Evolutionary conservation across 2,113 vertebrate species (phyloP).

Genomic region (Pelodiscus sinensis): DNA sequence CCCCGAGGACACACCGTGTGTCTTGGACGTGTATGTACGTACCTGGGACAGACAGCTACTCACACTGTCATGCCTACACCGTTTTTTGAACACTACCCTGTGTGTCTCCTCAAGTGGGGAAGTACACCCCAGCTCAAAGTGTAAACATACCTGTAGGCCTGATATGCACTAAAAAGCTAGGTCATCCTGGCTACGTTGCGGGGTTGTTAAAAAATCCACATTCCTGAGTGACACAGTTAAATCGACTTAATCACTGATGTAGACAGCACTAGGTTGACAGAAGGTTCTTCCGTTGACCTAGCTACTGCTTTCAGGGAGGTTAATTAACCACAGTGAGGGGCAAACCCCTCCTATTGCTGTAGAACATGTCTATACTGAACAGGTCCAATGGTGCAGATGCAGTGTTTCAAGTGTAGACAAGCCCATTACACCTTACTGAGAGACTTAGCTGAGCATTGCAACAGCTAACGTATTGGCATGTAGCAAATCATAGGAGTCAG

Average conservation of each 20-base stretch:
- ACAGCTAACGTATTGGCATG: background rate
- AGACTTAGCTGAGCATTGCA: background rate
- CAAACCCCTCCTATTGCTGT: background rate
- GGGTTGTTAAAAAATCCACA: background rate
- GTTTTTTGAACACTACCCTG: background rate
- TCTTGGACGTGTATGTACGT: background rate
- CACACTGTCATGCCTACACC: background rate
- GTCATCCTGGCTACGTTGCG: background rate
- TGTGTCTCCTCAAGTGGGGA: background rate
- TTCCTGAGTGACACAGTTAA: background rate
- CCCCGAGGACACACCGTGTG: too few species aligned
- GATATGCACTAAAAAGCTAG: background rate
- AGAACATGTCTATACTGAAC: background rate
- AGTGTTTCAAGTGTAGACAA: too few species aligned
- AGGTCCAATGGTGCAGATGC: too few species aligned
- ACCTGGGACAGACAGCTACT: background rate
- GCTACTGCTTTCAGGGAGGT: background rate
- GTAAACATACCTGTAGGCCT: background rate
- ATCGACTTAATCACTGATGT: background rate
- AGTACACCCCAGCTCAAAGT: background rate
- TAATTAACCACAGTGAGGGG: background rate
- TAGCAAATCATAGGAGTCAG: background rate
- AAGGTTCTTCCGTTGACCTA: background rate
- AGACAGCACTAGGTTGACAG: background rate
- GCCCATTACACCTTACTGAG: too few species aligned